phyloP scores from a whole-genome alignment of 2,797 vertebrate species.

The Platalea minor region DNA sequence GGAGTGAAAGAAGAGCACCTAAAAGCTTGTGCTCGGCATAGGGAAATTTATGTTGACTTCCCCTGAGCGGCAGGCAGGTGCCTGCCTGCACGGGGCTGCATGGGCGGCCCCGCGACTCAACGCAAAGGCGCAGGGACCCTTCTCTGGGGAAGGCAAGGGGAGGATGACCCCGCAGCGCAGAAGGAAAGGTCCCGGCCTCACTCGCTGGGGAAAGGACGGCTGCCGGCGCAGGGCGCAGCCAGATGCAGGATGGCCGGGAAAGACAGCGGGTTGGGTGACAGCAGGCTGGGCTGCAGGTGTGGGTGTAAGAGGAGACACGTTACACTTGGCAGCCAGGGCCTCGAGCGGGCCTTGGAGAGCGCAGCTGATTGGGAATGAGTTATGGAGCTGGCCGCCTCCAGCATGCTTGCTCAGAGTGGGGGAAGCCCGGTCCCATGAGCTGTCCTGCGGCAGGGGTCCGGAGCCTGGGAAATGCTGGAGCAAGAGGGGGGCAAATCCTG shows the following conservation, averaged over 20 bases:
- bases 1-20: neutral
- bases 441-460: fast-evolving
- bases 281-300: conserved; percentile 43
- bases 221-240: neutral
- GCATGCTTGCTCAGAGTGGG: fast-evolving
- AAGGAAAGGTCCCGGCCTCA: neutral
- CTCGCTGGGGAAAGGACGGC: neutral
- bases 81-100: neutral
- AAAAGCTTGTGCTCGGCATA: neutral
- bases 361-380: conserved; percentile 45
- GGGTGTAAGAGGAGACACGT: conserved; percentile 29
- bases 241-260: neutral
- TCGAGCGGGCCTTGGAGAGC: neutral
- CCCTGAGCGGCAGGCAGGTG: neutral
- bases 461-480: fast-evolving
- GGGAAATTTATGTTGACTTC: neutral
- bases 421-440: fast-evolving
- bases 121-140: neutral
- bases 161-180: fast-evolving
- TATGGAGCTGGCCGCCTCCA: neutral
- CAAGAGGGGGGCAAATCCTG: neutral
- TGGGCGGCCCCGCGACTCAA: fast-evolving
- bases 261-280: neutral
- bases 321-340: conserved; percentile 21
- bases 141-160: neutral